phyloP scores from a whole-genome alignment of 2,797 vertebrate genomes.

The Pangasius krempfi region DNA sequence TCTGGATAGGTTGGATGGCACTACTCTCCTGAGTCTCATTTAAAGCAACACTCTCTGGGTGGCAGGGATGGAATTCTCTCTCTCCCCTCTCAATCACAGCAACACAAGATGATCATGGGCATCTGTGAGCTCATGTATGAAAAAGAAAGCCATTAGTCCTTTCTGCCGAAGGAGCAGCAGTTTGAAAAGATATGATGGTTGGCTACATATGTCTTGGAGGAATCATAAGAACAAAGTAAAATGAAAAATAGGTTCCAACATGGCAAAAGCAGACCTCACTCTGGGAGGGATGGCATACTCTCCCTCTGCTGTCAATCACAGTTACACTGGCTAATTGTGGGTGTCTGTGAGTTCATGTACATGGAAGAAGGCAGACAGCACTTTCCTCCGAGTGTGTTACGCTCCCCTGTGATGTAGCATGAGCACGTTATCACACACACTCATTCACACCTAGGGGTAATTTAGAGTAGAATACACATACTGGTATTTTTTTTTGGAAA shows the following conservation, averaged over 20 bases:
- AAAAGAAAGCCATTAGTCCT: neutral
- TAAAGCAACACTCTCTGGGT: neutral
- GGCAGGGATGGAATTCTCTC: neutral
- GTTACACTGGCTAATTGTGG: neutral
- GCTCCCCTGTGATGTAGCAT: neutral
- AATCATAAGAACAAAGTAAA: neutral
- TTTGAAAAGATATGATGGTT: neutral
- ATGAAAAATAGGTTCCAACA: neutral
- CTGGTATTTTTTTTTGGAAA: neutral
- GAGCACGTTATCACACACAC: neutral
- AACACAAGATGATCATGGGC: neutral
- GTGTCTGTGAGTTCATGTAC: neutral
- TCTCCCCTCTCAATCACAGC: neutral
- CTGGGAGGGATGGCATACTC: neutral
- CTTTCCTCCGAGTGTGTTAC: neutral
- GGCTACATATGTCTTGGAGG: neutral
- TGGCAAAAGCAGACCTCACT: neutral
- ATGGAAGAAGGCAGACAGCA: neutral
- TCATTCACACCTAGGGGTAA: neutral
- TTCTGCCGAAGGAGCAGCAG: neutral
- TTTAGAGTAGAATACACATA: neutral
- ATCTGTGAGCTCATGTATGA: neutral
- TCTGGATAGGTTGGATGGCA: neutral
- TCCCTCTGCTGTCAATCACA: neutral
- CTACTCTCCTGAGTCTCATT: neutral